Evolutionary conservation across 37 sponge, comb jelly and placozoan genomes (phyloP).

Genomic region (Spongilla lacustris): DNA sequence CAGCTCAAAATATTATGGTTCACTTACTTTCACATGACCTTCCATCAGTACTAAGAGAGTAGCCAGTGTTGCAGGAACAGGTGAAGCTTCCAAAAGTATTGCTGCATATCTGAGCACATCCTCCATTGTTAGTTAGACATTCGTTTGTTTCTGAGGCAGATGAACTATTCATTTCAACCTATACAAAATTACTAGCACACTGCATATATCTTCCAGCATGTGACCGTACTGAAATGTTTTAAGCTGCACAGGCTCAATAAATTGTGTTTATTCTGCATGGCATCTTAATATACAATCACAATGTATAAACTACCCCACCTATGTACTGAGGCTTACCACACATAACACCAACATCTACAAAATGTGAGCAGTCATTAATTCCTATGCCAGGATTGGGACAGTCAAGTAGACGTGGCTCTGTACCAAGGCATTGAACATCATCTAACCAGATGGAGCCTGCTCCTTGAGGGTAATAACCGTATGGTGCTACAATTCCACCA

Average conservation of each 20-base stretch:
- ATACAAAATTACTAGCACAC: too few relatives aligned
- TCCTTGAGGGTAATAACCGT: constrained; percentile 3
- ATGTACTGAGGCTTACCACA: too few relatives aligned
- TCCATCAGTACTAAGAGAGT: constrained; percentile 7
- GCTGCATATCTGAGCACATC: constrained; percentile 15
- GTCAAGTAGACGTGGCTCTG: constrained; percentile 7
- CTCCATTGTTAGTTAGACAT: constrained; percentile 12
- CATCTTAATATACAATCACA: too few relatives aligned
- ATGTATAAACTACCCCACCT: too few relatives aligned
- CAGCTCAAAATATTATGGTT: too few relatives aligned
- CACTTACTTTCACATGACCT: constrained; percentile 8
- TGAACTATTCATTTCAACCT: too few relatives aligned
- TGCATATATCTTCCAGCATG: too few relatives aligned
- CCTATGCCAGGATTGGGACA: constrained; percentile 6
- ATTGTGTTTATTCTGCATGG: too few relatives aligned
- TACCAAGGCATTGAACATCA: constrained; percentile 18
- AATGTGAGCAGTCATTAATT: constrained; percentile 33
- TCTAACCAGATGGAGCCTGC: constrained; percentile 32
- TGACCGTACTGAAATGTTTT: too few relatives aligned
- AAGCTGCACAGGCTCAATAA: too few relatives aligned
- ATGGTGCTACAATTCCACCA: not conserved
- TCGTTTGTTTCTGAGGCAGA: constrained; percentile 11
- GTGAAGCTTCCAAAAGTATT: constrained; percentile 11
- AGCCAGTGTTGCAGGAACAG: constrained; percentile 21
- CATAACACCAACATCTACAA: constrained; percentile 32